These are phyloP conservation scores for Drosophila paramelanica DNA, from an alignment of 2,888 invertebrate genomes.

Conservation along the genomic window DNA sequence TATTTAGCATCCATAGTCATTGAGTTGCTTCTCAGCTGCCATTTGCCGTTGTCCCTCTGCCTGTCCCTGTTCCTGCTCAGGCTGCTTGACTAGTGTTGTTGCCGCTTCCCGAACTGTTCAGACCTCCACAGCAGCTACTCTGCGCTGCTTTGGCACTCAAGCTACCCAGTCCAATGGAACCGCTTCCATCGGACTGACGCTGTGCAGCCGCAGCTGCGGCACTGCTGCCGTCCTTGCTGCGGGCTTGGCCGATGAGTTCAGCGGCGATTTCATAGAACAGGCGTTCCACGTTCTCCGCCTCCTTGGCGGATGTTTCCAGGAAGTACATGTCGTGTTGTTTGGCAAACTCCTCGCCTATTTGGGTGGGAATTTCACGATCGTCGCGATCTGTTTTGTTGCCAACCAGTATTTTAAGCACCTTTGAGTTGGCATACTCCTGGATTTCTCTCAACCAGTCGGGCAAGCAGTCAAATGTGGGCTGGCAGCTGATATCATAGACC, in stretches of 20 bases:
- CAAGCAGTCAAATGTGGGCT: slow-evolving; percentile 98
- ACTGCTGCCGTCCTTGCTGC: slow-evolving; percentile 88
- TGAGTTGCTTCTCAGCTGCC: slow-evolving; percentile 48
- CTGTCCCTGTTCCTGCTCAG: slow-evolving; percentile 28
- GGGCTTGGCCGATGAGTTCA: slow-evolving; percentile 96
- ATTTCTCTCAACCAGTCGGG: slow-evolving; percentile 99
- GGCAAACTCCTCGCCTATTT: slow-evolving; percentile 98
- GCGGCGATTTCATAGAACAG: slow-evolving; percentile 98
- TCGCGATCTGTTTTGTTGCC: slow-evolving; percentile 99
- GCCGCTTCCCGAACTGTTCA: slow-evolving; percentile 32
- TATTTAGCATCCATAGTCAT: slow-evolving; percentile 78
- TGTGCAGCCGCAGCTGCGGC: slow-evolving; percentile 70
- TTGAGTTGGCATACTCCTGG: slow-evolving; percentile 98
- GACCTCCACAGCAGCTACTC: slow-evolving; percentile 75
- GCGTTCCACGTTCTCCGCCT: slow-evolving; percentile 98
- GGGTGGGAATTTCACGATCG: slow-evolving; percentile 95
- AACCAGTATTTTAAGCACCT: slow-evolving; percentile 86
- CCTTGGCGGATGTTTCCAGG: slow-evolving; percentile 98
- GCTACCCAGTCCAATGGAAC: slow-evolving; percentile 76
- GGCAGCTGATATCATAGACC: slow-evolving; percentile 98
- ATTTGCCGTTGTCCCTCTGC: slow-evolving; percentile 17
- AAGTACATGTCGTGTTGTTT: slow-evolving; percentile 98
- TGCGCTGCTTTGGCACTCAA: slow-evolving; percentile 78
- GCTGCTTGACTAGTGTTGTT: slow-evolving; percentile 71
- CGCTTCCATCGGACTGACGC: slow-evolving; percentile 62